phyloP scores from a whole-genome alignment of 2,113 vertebrate genomes.

The Rhegmatorhina hoffmannsi region DNA sequence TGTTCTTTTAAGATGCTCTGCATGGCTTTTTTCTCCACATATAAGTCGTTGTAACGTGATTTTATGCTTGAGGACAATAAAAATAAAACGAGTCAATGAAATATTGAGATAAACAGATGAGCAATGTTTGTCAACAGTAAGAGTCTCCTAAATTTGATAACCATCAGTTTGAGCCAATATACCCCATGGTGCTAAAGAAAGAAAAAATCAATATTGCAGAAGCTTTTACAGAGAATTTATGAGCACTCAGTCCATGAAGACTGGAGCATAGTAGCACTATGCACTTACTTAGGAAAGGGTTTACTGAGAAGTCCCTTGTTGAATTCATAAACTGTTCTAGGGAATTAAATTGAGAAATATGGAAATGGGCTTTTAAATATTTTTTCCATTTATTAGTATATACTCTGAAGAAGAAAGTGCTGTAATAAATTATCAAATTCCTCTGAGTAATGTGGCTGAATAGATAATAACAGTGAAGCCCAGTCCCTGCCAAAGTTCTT shows the following conservation, averaged over 20 bases:
- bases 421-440: conserved; percentile 2
- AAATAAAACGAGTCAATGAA: background rate
- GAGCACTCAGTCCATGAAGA: background rate
- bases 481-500: background rate
- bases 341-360: background rate
- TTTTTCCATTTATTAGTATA: background rate
- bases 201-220: conserved; percentile 40
- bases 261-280: background rate
- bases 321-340: background rate
- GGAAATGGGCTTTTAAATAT: background rate
- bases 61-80: background rate
- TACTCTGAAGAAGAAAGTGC: background rate
- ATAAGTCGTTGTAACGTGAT: background rate
- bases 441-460: background rate
- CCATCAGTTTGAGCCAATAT: background rate
- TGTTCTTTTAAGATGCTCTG: background rate
- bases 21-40: rapidly evolving
- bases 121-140: background rate
- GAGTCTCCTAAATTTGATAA: conserved; percentile 23
- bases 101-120: conserved; percentile 39
- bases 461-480: background rate
- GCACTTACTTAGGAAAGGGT: background rate
- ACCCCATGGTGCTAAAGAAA: conserved; percentile 26
- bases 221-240: conserved; percentile 37
- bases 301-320: background rate